Base-by-base conservation (phyloP, 2,888 invertebrate species). In the Spicauda simplicius region DNA sequence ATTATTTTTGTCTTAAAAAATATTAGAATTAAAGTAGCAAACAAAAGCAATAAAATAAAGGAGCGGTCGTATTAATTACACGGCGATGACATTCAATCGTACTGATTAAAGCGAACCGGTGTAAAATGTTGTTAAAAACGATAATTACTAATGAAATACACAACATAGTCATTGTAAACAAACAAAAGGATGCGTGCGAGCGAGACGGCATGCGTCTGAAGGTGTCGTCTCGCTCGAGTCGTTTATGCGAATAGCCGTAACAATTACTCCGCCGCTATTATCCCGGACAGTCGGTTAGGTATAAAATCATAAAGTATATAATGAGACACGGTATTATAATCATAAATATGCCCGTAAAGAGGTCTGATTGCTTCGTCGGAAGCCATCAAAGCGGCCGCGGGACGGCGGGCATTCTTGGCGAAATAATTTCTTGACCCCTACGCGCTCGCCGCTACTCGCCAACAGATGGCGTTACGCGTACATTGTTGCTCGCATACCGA, bases 351-450 rank as follows among this genome's bases (percentile, higher is more conserved):
- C 83, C 88, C 83, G 88, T 91, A 92, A 92, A 87, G 87, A 87
- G 91, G 87, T 78, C 88, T 91, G 93, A 93, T 93, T 92, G 90
- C 91, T 88, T 88, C 90, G 91, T 90, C 88, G 92, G 92, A 88
- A 90, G 79, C 81, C 88, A 84, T 92, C 93, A 93, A 93, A 93
- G 93, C 83, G 76, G 79, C 90, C 90, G 91, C 90, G 79, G 80
- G 81, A 83, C 81, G 85, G 78, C 85, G 77, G 71, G 80, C 85
- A 93, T 92, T 90, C 91, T 81, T 83, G 77, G 79, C 80, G 72
- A 84, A 88, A 87, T 87, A 80, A 87, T 86, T 79, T 83, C 85
- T 87, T 89, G 88, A 90, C 90, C 90, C 85, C 84, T 81, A 79
- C 84, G 79, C 76, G 77, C 74, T 79, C 80, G 79, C 80, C 79